Evolutionary conservation across 1,140 invertebrate species (phyloP).

Genomic region (Pristionchus pacificus): DNA sequence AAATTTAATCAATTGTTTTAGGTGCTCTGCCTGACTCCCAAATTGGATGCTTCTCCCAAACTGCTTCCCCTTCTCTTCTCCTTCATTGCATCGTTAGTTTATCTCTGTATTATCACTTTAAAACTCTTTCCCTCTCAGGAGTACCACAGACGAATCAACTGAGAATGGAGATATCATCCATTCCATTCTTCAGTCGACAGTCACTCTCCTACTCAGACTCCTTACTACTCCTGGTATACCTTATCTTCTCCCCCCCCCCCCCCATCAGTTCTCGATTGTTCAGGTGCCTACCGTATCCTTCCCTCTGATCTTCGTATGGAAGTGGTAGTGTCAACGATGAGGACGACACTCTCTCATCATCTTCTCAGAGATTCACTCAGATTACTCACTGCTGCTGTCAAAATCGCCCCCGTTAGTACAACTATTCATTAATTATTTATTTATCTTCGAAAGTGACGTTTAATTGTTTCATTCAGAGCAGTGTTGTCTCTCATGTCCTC

Average conservation of each 20-base stretch:
- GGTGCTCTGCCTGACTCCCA: background rate
- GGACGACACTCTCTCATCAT: constrained; percentile 31
- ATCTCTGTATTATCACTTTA: too few relatives aligned
- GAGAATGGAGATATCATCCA: constrained; percentile 1
- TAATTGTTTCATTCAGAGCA: constrained; percentile 7
- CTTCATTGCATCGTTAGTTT: constrained; percentile 13
- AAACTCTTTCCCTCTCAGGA: background rate
- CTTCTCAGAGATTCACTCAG: constrained; percentile 30
- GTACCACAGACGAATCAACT: background rate
- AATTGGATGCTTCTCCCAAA: constrained; percentile 1
- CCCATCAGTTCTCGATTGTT: background rate
- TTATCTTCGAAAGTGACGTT: background rate
- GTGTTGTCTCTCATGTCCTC: constrained; percentile 33
- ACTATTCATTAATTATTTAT: background rate
- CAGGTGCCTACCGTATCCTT: constrained; percentile 2
- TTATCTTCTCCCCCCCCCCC: too few relatives aligned
- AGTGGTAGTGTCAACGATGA: constrained; percentile 26
- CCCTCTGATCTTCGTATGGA: constrained; percentile 28
- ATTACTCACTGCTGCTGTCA: constrained; percentile 35
- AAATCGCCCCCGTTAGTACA: constrained; percentile 21
- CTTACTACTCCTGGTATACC: constrained; percentile 1
- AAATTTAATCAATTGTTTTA: background rate
- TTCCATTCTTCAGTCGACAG: background rate
- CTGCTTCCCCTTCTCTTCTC: constrained; percentile 4
- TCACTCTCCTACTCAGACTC: background rate